phyloP scores from a whole-genome alignment of 2,797 vertebrate species.

The Myotis myotis region DNA sequence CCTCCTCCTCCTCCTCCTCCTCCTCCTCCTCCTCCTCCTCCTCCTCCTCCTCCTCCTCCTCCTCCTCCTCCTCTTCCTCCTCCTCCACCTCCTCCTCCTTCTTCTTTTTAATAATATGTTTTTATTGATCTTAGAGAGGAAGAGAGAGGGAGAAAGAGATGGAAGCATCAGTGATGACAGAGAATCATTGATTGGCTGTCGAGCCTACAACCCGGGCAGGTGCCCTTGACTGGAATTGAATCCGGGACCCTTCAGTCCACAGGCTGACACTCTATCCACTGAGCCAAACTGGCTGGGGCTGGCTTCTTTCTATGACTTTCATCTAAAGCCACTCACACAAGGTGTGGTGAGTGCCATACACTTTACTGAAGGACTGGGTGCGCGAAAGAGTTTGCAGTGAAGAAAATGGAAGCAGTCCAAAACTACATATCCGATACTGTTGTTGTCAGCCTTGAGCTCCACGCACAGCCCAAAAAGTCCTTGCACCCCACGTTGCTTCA shows the following conservation, averaged over 20 bases:
- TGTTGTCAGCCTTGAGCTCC: not conserved
- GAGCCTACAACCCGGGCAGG: not conserved
- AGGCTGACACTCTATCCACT: not conserved
- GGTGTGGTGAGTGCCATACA: not conserved
- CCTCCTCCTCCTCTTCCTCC: too few relatives aligned
- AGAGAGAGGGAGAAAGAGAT: not conserved
- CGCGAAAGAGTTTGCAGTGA: not conserved
- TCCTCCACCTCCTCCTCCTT: too few relatives aligned
- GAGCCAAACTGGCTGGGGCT: not conserved
- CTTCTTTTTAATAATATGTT: too few relatives aligned
- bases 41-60: too few relatives aligned
- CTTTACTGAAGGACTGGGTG: not conserved
- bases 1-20: too few relatives aligned
- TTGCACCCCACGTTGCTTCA: fast-evolving
- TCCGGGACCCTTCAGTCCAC: not conserved
- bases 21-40: too few relatives aligned
- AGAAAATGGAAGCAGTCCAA: not conserved
- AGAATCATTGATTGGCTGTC: not conserved
- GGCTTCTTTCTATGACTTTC: not conserved
- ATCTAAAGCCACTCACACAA: not conserved
- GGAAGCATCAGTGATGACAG: not conserved
- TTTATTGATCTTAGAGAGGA: not conserved
- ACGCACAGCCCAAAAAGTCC: not conserved
- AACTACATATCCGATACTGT: too few relatives aligned
- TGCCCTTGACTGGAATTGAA: not conserved